Conservation (phyloP, 1,140 invertebrate species). For the Oppia nitens region DNA sequence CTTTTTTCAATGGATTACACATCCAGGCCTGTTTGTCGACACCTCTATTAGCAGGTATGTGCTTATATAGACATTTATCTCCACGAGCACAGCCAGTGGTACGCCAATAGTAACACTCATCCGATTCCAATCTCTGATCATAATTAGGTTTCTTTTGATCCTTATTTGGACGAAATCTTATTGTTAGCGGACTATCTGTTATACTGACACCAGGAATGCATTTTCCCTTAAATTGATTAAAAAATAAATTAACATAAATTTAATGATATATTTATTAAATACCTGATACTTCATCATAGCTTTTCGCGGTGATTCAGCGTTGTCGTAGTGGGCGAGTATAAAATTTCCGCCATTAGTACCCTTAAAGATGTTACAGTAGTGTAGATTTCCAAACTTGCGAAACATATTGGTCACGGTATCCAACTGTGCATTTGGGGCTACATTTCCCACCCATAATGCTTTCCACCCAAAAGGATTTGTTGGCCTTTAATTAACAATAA, state of each 20-base stretch:
- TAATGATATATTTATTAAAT: background rate
- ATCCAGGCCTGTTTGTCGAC: slow-evolving; percentile 3
- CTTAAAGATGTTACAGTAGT: background rate
- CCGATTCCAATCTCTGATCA: background rate
- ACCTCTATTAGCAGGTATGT: background rate
- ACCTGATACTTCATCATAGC: background rate
- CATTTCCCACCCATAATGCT: slow-evolving; percentile 2
- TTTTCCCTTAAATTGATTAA: background rate
- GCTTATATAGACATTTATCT: slow-evolving; percentile 2
- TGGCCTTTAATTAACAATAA: background rate
- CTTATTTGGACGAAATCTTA: background rate
- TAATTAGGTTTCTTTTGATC: background rate
- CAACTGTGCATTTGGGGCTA: background rate
- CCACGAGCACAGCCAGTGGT: background rate
- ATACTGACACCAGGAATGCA: background rate
- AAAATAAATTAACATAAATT: background rate
- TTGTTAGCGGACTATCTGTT: background rate
- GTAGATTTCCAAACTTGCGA: background rate
- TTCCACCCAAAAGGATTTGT: slow-evolving; percentile 2
- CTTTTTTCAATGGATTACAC: background rate
- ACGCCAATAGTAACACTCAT: slow-evolving; percentile 3
- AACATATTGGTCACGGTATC: background rate
- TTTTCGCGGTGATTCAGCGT: background rate
- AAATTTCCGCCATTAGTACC: background rate
- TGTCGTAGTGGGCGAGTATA: background rate